A percentile compares a stretch with the other conserved stretches of the same genome.
These are phyloP conservation scores for Neopipo cinnamomea DNA, from an alignment of 2,113 vertebrate species.

Conservation along the genomic window DNA sequence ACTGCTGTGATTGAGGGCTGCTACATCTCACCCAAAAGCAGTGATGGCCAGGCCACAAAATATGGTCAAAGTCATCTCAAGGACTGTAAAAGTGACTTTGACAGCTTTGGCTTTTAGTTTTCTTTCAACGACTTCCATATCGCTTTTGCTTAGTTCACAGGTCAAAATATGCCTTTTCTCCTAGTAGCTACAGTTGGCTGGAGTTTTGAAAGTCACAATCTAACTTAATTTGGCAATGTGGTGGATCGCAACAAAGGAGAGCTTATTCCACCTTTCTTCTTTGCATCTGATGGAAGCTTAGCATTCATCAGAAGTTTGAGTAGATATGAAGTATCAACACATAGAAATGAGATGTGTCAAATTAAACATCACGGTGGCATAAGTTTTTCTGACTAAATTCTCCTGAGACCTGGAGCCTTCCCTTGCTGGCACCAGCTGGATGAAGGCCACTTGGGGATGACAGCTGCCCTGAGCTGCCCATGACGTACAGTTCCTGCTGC, in stretches of 20 bases:
- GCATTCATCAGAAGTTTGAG: neutral
- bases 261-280: neutral
- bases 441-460: neutral
- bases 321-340: neutral
- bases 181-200: neutral
- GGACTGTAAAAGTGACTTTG: constrained; percentile 20
- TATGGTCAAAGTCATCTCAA: neutral
- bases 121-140: neutral
- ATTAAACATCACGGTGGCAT: neutral
- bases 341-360: neutral
- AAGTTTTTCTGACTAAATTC: neutral
- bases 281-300: neutral
- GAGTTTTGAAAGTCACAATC: neutral
- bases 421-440: neutral
- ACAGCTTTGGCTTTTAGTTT: constrained; percentile 27
- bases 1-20: neutral
- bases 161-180: neutral
- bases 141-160: neutral
- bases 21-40: constrained; percentile 44
- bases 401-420: neutral
- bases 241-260: neutral
- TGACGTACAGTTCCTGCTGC: neutral
- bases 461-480: neutral
- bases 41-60: constrained; percentile 23
- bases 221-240: neutral